phyloP scores from a whole-genome alignment of 2,113 vertebrate genomes.

The Sceloporus tristichus region DNA sequence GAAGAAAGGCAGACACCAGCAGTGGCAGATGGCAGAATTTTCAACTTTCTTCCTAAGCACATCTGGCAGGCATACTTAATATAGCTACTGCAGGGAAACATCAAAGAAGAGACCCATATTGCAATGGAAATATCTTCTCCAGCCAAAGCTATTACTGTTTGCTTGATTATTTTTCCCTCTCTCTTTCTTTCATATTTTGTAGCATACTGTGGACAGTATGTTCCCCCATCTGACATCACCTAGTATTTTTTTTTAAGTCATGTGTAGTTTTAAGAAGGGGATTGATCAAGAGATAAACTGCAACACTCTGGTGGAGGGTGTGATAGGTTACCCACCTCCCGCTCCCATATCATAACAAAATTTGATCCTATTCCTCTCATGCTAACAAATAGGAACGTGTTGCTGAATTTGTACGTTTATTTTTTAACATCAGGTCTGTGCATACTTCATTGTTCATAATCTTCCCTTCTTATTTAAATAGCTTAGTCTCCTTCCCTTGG shows the following conservation, averaged over 20 bases:
- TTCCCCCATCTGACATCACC: conserved; percentile 11
- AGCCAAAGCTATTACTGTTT: neutral
- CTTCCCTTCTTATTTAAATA: neutral
- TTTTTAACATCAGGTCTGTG: neutral
- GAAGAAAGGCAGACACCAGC: neutral
- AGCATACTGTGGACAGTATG: neutral
- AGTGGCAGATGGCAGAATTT: conserved; percentile 7
- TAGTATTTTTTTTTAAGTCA: neutral
- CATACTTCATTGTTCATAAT: neutral
- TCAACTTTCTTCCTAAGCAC: neutral
- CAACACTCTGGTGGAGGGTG: neutral
- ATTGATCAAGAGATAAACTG: neutral
- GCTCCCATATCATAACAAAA: neutral
- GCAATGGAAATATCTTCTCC: neutral
- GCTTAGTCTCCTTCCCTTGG: neutral
- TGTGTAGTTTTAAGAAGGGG: neutral
- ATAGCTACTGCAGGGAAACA: neutral
- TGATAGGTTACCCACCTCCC: neutral
- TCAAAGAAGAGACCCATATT: conserved; percentile 13
- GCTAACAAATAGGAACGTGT: neutral
- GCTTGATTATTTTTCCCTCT: neutral
- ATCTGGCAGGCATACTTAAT: neutral
- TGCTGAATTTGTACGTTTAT: neutral
- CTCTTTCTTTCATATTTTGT: neutral
- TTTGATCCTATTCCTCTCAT: neutral